Base-by-base conservation (phyloP, 2,113 vertebrate species). In the Pseudorasbora parva region DNA sequence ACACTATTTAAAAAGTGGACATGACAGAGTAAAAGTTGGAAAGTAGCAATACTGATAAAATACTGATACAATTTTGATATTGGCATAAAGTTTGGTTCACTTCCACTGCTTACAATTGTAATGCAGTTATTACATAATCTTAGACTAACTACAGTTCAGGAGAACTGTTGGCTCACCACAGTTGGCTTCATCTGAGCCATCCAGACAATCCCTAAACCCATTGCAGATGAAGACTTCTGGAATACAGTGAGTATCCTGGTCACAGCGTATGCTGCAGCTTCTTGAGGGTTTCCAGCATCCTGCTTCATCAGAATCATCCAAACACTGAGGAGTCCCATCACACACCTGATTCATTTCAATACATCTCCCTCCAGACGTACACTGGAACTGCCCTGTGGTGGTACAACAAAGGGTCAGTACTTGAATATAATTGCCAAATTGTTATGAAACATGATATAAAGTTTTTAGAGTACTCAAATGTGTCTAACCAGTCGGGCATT, bases 211-310 rank as follows among this genome's bases (percentile, higher is more conserved):
- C 0, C 81, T 83, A 1, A 94, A 94, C 1, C 96, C 95, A 0
- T 97, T 96, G 21, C 97, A 97, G 5, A 96, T 76, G 92, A 96
- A 96, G 83, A 91, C 94, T 43, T 92, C 54, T 0, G 96, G 95
- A 62, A 98, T 72, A 5, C 97, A 98, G 85, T 89, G 95, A 0
- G 86, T 90, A 56, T 89, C 81, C 45, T 91, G 56, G 0, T 97
- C 96, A 6, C 96, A 98, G 47, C 15, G 94, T 12, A 94, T 88
- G 64, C 94, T 91, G 19, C 97, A 98, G 5, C 91, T 92, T 3
- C 91, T 91, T 0, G 87, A 92, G 87, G 43, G 71, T 78, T 0
- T 0, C 0, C 87, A 92, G 88, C 96, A 98, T 75, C 68, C 74
- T n/a, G 73, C 56, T 74, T 88, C 87, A 79, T 88, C 87, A 51